Evolutionary conservation across 2,797 vertebrate species (phyloP).

Genomic region (Cuniculus paca): DNA sequence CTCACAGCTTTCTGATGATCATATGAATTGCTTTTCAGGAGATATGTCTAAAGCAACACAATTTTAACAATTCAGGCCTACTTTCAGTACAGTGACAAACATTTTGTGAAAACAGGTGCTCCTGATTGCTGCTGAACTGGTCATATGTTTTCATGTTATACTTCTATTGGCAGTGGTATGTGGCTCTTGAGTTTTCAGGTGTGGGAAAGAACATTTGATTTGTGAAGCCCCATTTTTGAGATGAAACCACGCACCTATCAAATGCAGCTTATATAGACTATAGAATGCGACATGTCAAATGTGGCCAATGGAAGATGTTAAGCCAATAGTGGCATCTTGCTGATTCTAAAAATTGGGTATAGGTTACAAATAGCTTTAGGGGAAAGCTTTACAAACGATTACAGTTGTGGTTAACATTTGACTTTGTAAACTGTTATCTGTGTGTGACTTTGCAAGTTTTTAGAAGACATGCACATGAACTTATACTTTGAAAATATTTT

Average conservation of each 20-base stretch:
- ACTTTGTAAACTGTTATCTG: constrained; percentile 41
- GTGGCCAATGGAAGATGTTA: constrained; percentile 27
- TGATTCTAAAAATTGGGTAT: constrained; percentile 56
- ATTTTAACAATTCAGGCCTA: constrained; percentile 24
- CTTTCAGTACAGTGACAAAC: background rate
- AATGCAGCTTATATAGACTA: background rate
- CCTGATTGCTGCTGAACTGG: background rate
- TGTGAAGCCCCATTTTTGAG: constrained; percentile 62
- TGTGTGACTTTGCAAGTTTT: constrained; percentile 16
- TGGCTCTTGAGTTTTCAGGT: constrained; percentile 67
- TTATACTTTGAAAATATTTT: constrained; percentile 34
- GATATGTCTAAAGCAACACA: background rate
- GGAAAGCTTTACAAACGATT: constrained; percentile 34
- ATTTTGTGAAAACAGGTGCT: constrained; percentile 63
- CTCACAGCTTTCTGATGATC: constrained; percentile 42
- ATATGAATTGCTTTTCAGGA: background rate
- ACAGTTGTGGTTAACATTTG: background rate
- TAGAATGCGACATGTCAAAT: background rate
- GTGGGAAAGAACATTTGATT: constrained; percentile 63
- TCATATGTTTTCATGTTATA: constrained; percentile 10
- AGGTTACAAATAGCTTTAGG: constrained; percentile 23
- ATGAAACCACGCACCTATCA: constrained; percentile 60
- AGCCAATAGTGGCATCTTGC: constrained; percentile 48
- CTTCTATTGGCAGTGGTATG: background rate
- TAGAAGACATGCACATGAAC: constrained; percentile 32